Evolutionary conservation across 2,888 invertebrate species (phyloP).

Genomic region (Trissolcus japonicus): DNA sequence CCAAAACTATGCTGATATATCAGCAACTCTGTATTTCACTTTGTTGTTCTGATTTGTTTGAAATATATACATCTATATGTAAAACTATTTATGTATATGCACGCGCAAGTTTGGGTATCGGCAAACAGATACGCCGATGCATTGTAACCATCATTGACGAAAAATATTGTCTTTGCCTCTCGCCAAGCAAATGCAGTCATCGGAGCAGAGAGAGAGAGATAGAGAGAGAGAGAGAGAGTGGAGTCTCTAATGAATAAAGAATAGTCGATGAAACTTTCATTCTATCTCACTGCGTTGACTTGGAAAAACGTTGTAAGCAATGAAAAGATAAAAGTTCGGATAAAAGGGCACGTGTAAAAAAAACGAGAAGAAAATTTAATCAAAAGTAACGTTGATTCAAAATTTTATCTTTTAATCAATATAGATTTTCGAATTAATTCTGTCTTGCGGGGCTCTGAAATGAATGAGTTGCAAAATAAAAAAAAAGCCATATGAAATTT

Average conservation of each 20-base stretch:
- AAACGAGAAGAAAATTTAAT: no score
- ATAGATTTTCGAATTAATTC: no score
- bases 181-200: slow-evolving; percentile 10
- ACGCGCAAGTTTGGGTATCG: not conserved
- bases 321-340: no score
- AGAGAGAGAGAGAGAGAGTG: not conserved
- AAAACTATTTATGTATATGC: slow-evolving; percentile 8
- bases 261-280: no score
- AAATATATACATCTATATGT: slow-evolving; percentile 3
- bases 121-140: not conserved
- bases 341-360: no score
- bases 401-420: no score
- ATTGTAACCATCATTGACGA: slow-evolving; percentile 6
- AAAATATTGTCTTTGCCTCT: slow-evolving; percentile 37
- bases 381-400: no score
- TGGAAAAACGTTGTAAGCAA: no score
- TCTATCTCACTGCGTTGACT: no score
- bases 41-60: slow-evolving; percentile 27
- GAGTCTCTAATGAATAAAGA: not conserved
- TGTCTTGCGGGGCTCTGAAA: no score
- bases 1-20: slow-evolving; percentile 20
- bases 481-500: slow-evolving; percentile 1
- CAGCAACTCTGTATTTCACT: slow-evolving; percentile 17
- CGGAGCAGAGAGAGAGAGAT: slow-evolving; percentile 26
- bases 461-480: no score